A percentile compares a stretch with the other conserved stretches of the same genome.
These are phyloP conservation scores for Nomada hirtipes DNA, from an alignment of 2,888 invertebrate genomes.

Conservation along the genomic window DNA sequence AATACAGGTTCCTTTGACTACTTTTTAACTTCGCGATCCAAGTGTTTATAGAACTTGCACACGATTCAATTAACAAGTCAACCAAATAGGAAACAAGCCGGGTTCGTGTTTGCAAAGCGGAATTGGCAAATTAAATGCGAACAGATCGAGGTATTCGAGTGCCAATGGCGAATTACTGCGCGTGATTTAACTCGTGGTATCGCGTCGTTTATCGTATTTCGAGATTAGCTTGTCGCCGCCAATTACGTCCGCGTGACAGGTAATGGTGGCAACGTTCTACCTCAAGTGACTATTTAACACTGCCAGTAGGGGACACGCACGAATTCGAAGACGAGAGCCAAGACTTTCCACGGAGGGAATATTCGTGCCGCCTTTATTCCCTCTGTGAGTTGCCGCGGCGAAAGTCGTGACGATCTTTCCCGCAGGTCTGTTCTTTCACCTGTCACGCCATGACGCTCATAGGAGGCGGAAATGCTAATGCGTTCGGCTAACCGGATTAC, in stretches of 20 bases:
- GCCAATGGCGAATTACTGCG: constrained; percentile 44
- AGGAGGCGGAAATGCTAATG: constrained; percentile 63
- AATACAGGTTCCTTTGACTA: not conserved
- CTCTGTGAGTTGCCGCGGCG: constrained; percentile 36
- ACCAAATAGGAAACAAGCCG: constrained; percentile 3
- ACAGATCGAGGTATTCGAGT: constrained; percentile 18
- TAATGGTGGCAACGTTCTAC: constrained; percentile 18
- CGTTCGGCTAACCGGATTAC: constrained; percentile 70
- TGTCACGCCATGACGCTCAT: constrained; percentile 69
- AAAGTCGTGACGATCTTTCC: constrained; percentile 60
- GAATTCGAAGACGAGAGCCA: constrained; percentile 22
- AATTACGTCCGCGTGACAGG: constrained; percentile 51
- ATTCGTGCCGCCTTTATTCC: constrained; percentile 32
- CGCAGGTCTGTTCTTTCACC: constrained; percentile 61
- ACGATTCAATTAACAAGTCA: constrained; percentile 20
- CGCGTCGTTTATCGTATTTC: constrained; percentile 61
- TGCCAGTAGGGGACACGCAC: not conserved
- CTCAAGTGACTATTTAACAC: constrained; percentile 42
- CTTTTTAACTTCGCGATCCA: not conserved
- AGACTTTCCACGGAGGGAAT: constrained; percentile 40
- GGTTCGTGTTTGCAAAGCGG: not conserved
- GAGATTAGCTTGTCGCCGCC: constrained; percentile 66
- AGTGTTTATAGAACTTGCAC: no score
- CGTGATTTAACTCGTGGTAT: constrained; percentile 58
- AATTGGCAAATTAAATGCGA: constrained; percentile 30